Evolutionary conservation across 2,888 invertebrate genomes (phyloP).

Genomic region (Andrena dorsata): DNA sequence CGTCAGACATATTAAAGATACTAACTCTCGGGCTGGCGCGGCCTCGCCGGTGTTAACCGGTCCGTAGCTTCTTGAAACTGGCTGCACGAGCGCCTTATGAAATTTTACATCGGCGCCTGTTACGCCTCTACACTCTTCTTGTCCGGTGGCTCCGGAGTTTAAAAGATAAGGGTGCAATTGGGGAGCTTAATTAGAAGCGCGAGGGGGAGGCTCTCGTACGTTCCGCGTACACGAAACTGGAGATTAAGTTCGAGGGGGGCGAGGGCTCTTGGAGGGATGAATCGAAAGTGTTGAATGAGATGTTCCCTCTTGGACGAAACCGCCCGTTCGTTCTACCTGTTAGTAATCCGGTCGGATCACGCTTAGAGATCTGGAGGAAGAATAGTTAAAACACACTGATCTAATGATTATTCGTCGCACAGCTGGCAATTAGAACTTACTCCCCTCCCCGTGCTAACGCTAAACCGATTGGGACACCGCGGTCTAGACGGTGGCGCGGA

Average conservation of each 20-base stretch:
- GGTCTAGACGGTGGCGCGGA: constrained; percentile 32
- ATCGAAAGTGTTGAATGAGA: neutral
- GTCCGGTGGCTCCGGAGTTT: constrained; percentile 17
- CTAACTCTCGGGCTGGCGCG: constrained; percentile 69
- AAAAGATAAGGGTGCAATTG: constrained; percentile 11
- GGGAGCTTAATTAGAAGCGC: constrained; percentile 7
- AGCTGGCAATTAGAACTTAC: constrained; percentile 82
- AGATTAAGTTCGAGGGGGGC: neutral
- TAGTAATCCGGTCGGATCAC: neutral
- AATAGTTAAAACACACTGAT: constrained; percentile 58
- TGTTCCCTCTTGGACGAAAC: neutral
- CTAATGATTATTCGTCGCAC: constrained; percentile 80
- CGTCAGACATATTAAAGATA: constrained; percentile 78
- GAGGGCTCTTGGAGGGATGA: neutral
- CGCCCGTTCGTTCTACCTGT: neutral
- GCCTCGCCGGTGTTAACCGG: constrained; percentile 68
- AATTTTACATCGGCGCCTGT: constrained; percentile 57
- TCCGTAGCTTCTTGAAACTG: constrained; percentile 67
- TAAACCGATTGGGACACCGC: constrained; percentile 80
- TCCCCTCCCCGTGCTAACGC: constrained; percentile 77
- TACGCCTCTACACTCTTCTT: constrained; percentile 2
- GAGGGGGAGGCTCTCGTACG: neutral
- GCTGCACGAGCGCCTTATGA: constrained; percentile 67
- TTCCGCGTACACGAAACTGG: neutral
- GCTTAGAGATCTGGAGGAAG: constrained; percentile 27